phyloP scores from a whole-genome alignment of 2,797 vertebrate species.

The Apogon talboti region DNA sequence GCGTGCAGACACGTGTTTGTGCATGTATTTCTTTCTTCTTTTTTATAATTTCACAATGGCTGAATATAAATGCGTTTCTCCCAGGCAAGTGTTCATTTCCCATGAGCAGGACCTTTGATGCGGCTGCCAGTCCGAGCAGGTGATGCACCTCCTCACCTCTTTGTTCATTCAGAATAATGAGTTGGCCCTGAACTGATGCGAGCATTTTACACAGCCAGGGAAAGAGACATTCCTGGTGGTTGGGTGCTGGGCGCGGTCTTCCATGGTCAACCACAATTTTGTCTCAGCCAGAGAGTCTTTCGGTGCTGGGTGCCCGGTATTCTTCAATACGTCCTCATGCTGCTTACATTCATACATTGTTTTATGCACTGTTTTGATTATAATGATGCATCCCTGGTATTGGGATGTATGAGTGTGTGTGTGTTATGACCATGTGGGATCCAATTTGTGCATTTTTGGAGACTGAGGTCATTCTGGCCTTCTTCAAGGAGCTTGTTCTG shows the following conservation, averaged over 20 bases:
- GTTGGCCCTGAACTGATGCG: slow-evolving; percentile 58
- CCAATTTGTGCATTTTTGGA: slow-evolving; percentile 62
- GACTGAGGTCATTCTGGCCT: slow-evolving; percentile 56
- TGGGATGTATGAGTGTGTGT: slow-evolving; percentile 40
- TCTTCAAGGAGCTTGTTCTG: slow-evolving; percentile 36
- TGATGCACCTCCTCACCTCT: slow-evolving; percentile 61
- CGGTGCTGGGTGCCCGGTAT: slow-evolving; percentile 65
- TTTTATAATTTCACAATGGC: slow-evolving; percentile 26
- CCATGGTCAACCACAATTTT: slow-evolving; percentile 64
- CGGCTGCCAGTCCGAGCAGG: slow-evolving; percentile 67
- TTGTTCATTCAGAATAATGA: slow-evolving; percentile 52
- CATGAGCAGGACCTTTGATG: slow-evolving; percentile 64
- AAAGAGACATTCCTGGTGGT: slow-evolving; percentile 69
- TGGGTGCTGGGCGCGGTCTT: slow-evolving; percentile 61
- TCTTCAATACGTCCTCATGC: slow-evolving; percentile 59
- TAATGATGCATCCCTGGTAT: slow-evolving; percentile 54
- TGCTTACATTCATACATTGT: slow-evolving; percentile 49
- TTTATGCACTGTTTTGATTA: slow-evolving; percentile 61
- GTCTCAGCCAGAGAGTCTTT: slow-evolving; percentile 62
- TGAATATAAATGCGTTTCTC: slow-evolving; percentile 49
- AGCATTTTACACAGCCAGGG: slow-evolving; percentile 62
- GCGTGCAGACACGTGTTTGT: background rate
- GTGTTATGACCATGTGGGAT: slow-evolving; percentile 46
- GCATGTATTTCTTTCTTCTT: background rate
- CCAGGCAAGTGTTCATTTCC: slow-evolving; percentile 46